Base-by-base conservation (phyloP, 2,797 vertebrate genomes). In the Manis pentadactyla region DNA sequence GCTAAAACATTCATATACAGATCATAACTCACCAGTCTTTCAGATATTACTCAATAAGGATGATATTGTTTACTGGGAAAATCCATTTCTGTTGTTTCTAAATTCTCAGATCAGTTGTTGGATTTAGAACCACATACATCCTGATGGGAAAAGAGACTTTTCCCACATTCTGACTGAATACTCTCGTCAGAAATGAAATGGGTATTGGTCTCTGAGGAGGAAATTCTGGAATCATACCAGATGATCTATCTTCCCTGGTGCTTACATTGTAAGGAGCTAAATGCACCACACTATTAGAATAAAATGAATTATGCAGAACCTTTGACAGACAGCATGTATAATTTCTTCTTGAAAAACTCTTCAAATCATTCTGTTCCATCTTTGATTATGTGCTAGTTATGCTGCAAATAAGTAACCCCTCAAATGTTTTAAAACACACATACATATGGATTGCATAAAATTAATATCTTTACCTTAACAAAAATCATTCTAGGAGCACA, bases 281-380 rank as follows among this genome's bases (percentile, higher is more conserved):
- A 96, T 77, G 75, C 5, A 73, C 73, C 39, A 79, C 49, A 59
- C 2, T 91, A 93, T 94, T 97, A 97, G 57, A 68, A 90, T 87
- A 87, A 92, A 95, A 96, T 95, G 81, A 97, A 98, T 97, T 97
- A 98, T 95, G 81, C 78, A 97, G 66, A 46, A 77, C 27, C 31
- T 97, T 93, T 97, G 81, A 97, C 75, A 96, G 93, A 92, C 34
- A 98, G 92, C 95, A 79, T 96, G 93, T 95, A 6, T 64, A 97
- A 96, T 86, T 75, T 64, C 73, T 34, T 97, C 64, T 93, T 57
- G 90, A 79, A 95, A 97, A 97, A 88, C 68, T 87, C 59, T 66
- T 96, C 83, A 68, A 74, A 92, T 97, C 77, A 31, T 92, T 97
- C 95, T 93, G 12, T 10, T 97, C 88, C 31, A 77, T 59, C 73